A percentile compares a stretch with the other conserved stretches of the same genome.
Conservation (phyloP, 2,113 vertebrate genomes). For the Varanus salvator region DNA sequence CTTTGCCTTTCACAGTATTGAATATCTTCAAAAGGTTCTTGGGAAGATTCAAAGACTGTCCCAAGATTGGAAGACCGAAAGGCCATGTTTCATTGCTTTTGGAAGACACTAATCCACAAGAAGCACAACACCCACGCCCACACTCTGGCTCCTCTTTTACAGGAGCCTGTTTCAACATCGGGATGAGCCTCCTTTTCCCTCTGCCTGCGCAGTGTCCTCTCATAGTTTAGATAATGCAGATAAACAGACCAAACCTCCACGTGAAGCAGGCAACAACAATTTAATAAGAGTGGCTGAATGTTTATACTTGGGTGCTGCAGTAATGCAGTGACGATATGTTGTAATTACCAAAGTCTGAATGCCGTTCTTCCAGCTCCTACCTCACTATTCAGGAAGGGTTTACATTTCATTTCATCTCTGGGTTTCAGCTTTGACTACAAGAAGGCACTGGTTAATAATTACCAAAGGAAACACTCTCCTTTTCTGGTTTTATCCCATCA, state of each 20-base stretch:
- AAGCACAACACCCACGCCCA: background rate
- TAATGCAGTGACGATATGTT: background rate
- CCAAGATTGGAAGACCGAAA: background rate
- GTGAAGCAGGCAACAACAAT: background rate
- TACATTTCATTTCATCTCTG: background rate
- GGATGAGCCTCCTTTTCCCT: background rate
- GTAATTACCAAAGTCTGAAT: background rate
- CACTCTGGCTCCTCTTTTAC: background rate
- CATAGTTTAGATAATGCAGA: background rate
- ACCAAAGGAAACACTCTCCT: background rate
- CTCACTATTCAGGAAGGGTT: background rate
- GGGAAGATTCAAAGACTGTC: background rate
- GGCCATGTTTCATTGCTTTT: background rate
- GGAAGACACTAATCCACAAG: background rate
- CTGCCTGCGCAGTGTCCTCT: background rate
- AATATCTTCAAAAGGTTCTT: background rate
- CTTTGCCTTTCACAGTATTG: background rate
- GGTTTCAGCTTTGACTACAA: too few relatives aligned
- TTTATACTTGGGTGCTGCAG: constrained; percentile 24
- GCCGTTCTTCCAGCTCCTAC: background rate
- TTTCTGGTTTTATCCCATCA: background rate
- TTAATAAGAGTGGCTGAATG: background rate
- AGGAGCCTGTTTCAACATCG: background rate
- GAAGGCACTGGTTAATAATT: background rate
- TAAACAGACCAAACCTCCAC: background rate